Conservation (phyloP, 1,140 invertebrate genomes). For the Aphis gossypii region DNA sequence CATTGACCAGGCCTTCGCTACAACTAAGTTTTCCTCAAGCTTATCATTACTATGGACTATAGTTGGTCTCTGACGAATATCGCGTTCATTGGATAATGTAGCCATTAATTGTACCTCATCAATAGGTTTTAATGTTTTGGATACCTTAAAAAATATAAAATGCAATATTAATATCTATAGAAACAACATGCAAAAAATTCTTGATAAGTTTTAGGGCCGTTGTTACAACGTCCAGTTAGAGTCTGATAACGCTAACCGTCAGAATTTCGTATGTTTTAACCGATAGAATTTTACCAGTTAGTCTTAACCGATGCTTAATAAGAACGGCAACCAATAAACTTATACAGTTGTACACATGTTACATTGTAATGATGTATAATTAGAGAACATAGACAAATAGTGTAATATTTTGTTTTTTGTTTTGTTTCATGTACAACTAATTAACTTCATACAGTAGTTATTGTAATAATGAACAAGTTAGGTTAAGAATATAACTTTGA, state of each 20-base stretch:
- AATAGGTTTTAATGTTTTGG: slow-evolving; percentile 79
- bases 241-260: no score
- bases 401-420: background rate
- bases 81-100: slow-evolving; percentile 71
- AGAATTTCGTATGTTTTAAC: no score
- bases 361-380: background rate
- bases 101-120: slow-evolving; percentile 79
- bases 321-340: no score
- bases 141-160: slow-evolving; percentile 27
- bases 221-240: no score
- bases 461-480: no score
- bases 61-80: slow-evolving; percentile 67
- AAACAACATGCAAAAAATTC: background rate
- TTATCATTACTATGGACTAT: slow-evolving; percentile 65
- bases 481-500: no score
- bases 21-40: slow-evolving; percentile 67
- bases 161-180: background rate
- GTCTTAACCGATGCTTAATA: no score
- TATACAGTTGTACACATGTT: no score
- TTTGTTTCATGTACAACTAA: background rate
- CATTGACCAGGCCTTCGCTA: slow-evolving; percentile 77
- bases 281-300: no score
- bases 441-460: background rate
- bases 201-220: background rate
- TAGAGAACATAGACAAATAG: background rate